Evolutionary conservation across 2,797 vertebrate species (phyloP).

Genomic region (Dromococcyx pavoninus): DNA sequence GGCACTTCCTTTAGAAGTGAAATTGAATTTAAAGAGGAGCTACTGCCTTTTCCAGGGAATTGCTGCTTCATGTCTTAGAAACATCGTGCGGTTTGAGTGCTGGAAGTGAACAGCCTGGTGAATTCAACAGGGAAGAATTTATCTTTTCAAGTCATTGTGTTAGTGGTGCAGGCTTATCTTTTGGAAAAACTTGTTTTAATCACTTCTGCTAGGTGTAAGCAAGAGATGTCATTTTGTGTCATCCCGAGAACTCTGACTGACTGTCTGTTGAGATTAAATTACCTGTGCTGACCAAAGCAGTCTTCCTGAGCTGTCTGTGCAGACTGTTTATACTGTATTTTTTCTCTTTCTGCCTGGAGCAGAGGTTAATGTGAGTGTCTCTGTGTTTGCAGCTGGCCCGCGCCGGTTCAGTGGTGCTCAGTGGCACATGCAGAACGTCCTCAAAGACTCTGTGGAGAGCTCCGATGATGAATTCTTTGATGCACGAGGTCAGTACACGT

Average conservation of each 20-base stretch:
- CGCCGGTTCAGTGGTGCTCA: conserved; percentile 81
- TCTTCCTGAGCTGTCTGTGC: background rate
- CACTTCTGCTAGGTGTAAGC: background rate
- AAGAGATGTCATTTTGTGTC: background rate
- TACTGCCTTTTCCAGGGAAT: background rate
- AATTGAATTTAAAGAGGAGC: background rate
- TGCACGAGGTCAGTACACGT: conserved; percentile 86
- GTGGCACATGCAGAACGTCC: conserved; percentile 88
- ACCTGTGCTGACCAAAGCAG: rapidly evolving
- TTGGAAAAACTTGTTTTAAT: background rate
- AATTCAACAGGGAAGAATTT: background rate
- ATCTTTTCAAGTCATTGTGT: background rate
- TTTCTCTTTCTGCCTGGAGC: background rate
- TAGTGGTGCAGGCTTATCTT: background rate
- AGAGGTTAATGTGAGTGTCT: conserved; percentile 28
- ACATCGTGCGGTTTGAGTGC: background rate
- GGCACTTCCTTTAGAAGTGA: background rate
- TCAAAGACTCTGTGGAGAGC: conserved; percentile 92
- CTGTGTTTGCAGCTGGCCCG: conserved; percentile 76
- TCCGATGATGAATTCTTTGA: conserved; percentile 99
- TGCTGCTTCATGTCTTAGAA: background rate
- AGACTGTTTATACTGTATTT: background rate
- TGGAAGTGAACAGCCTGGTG: background rate
- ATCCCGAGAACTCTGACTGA: background rate
- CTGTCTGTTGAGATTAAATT: background rate